phyloP scores from a whole-genome alignment of 2,888 invertebrate species.

The Acronicta alni region DNA sequence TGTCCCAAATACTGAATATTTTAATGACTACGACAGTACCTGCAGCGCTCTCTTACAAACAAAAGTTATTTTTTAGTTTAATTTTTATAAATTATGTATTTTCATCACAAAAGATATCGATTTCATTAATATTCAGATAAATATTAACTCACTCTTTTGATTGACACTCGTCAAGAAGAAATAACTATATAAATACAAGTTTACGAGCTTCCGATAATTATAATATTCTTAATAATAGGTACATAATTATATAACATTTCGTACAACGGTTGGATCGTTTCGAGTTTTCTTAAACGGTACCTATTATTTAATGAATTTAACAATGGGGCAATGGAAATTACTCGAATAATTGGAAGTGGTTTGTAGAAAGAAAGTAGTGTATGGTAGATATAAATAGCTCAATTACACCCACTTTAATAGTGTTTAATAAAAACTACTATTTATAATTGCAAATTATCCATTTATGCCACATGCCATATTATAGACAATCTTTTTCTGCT shows the following conservation, averaged over 20 bases:
- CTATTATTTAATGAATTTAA: conserved; percentile 18
- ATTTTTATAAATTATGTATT: too few species aligned
- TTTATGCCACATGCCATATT: too few species aligned
- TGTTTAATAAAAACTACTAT: conserved; percentile 18
- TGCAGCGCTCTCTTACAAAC: too few species aligned
- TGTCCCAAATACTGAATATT: too few species aligned
- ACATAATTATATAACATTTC: conserved; percentile 36
- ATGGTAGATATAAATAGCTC: conserved; percentile 10
- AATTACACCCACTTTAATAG: conserved; percentile 15
- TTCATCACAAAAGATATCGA: neutral
- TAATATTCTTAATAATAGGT: conserved; percentile 27
- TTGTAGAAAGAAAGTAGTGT: conserved; percentile 40
- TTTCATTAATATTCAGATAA: neutral
- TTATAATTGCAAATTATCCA: too few species aligned
- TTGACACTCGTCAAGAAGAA: conserved; percentile 25
- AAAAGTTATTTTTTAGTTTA: too few species aligned
- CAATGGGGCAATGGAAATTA: conserved; percentile 5
- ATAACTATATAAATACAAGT: conserved; percentile 25
- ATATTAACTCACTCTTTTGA: conserved; percentile 5
- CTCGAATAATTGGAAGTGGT: conserved; percentile 18
- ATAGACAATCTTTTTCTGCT: too few species aligned
- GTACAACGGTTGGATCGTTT: conserved; percentile 10
- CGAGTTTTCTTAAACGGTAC: conserved; percentile 16
- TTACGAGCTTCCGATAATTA: conserved; percentile 30
- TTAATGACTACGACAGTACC: too few species aligned